These are phyloP conservation scores for Rhyzopertha dominica DNA, from an alignment of 1,140 invertebrate species.

Conservation along the genomic window DNA sequence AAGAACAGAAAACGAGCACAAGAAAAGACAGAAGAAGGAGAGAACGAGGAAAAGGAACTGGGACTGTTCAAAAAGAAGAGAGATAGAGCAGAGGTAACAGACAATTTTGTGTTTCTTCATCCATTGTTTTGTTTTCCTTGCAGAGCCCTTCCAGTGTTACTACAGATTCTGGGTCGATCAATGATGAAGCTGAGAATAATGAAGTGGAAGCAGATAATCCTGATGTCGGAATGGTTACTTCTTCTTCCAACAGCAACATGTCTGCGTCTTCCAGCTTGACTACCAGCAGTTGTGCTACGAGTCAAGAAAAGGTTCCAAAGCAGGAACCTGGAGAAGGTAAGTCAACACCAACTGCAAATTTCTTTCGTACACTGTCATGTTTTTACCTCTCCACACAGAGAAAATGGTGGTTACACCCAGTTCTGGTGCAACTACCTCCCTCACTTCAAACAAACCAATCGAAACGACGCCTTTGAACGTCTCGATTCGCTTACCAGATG, in stretches of 20 bases:
- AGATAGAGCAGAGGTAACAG: conserved; percentile 52
- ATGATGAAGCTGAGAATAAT: conserved; percentile 66
- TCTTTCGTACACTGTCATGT: too few species aligned
- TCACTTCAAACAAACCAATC: conserved; percentile 1
- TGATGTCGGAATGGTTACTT: too few species aligned
- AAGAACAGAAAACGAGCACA: conserved; percentile 69
- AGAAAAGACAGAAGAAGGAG: conserved; percentile 50
- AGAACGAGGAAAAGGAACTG: conserved; percentile 57
- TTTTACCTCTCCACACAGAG: too few species aligned
- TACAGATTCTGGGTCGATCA: conserved; percentile 72
- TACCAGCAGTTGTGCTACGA: too few species aligned
- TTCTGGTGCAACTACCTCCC: not conserved
- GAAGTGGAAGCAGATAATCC: conserved; percentile 56
- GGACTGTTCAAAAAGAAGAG: conserved; percentile 66
- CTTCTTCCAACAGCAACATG: too few species aligned
- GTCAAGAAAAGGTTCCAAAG: too few species aligned
- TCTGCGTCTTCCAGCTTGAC: too few species aligned
- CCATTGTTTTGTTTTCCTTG: conserved; percentile 1
- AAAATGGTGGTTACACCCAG: conserved; percentile 3
- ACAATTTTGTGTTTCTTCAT: conserved; percentile 14
- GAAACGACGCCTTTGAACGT: conserved; percentile 40
- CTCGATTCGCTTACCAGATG: conserved; percentile 42
- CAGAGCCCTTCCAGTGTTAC: conserved; percentile 74
- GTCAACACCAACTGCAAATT: too few species aligned
- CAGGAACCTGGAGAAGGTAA: conserved; percentile 29